A percentile compares a stretch with the other conserved stretches of the same genome.
These are phyloP conservation scores for Bradypus variegatus DNA, from an alignment of 2,797 vertebrate species.

Conservation along the genomic window DNA sequence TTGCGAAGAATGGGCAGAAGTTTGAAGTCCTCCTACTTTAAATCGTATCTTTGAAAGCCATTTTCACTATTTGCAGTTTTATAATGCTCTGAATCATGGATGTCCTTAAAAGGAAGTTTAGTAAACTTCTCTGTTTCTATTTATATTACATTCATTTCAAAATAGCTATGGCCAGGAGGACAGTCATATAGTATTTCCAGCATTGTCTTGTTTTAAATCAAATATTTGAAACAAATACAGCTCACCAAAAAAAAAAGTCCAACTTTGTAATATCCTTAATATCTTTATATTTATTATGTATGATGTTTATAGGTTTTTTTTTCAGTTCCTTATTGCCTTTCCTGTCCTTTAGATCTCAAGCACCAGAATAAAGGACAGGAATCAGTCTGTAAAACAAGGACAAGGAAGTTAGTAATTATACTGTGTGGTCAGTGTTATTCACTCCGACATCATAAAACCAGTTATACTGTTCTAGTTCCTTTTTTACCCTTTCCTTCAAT, in stretches of 20 bases:
- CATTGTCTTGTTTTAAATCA: conserved; percentile 15
- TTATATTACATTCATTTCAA: conserved; percentile 56
- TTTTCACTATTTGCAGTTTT: conserved; percentile 23
- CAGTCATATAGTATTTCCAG: conserved; percentile 5
- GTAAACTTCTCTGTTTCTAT: conserved; percentile 55
- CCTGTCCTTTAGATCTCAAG: background rate
- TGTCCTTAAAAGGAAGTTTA: conserved; percentile 63
- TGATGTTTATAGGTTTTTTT: background rate
- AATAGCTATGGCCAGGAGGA: background rate
- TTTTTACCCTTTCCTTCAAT: background rate
- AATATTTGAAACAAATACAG: background rate
- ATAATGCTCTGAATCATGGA: background rate
- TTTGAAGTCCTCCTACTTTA: background rate
- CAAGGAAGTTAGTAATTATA: background rate
- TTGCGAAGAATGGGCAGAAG: background rate
- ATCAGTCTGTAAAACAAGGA: background rate
- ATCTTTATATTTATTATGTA: background rate
- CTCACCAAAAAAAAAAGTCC: background rate
- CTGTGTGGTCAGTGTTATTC: background rate
- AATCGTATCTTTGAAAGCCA: background rate
- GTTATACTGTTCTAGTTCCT: background rate
- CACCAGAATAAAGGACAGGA: background rate
- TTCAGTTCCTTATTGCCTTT: background rate
- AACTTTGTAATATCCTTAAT: too few species aligned
- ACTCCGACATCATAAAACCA: background rate